These are phyloP conservation scores for Halcyon leucocephala DNA, from an alignment of 2,797 vertebrate genomes.

Conservation along the genomic window DNA sequence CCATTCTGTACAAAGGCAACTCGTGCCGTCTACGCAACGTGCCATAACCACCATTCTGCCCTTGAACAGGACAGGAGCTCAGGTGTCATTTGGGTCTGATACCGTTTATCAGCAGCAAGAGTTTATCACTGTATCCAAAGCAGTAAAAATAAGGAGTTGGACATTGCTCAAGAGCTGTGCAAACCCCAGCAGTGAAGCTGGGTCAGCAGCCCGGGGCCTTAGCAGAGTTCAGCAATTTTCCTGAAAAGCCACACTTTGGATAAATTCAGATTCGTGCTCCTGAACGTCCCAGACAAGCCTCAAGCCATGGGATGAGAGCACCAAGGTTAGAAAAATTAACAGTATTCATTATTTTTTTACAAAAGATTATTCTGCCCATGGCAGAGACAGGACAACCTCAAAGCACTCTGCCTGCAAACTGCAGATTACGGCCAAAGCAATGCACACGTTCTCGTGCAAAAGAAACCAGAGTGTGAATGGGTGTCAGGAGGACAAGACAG, in stretches of 20 bases:
- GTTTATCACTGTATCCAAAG: neutral
- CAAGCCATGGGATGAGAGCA: neutral
- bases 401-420: neutral
- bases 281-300: neutral
- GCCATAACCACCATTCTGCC: neutral
- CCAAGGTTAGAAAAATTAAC: neutral
- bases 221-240: neutral
- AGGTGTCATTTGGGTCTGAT: too few species aligned
- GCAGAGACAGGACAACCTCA: neutral
- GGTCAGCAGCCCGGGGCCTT: neutral
- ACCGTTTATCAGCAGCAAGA: too few species aligned
- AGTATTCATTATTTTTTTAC: neutral
- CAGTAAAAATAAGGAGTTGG: neutral
- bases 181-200: accelerated
- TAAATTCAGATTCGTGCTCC: neutral
- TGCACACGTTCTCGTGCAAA: accelerated
- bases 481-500: neutral
- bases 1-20: constrained; percentile 15
- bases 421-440: accelerated
- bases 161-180: accelerated
- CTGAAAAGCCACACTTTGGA: neutral
- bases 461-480: accelerated
- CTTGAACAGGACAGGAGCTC: neutral
- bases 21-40: neutral
- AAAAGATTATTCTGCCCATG: neutral